A percentile compares a stretch with the other conserved stretches of the same genome.
Conservation (phyloP, 2,113 vertebrate species). For the human (Homo sapiens) region GRCh38 chr6:28519001-28519500, state of each 20-base stretch:
- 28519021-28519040: neutral
- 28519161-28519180: neutral
- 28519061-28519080: neutral
- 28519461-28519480: neutral
- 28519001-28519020: neutral
- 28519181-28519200: neutral
- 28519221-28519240: neutral
- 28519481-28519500: neutral
- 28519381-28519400: neutral
- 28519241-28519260: neutral
- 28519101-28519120: neutral
- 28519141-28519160: neutral
- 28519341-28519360: neutral
- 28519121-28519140: neutral
- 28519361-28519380: neutral
- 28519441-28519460: neutral
- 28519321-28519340: neutral
- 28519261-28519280: neutral
- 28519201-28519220: neutral
- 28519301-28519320: neutral
- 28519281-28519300: neutral
- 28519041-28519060: neutral
- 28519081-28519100: neutral
- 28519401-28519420: neutral
- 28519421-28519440: neutral